Evolutionary conservation across 2,797 vertebrate genomes (phyloP).

Genomic region (Sebastes matsubarae): DNA sequence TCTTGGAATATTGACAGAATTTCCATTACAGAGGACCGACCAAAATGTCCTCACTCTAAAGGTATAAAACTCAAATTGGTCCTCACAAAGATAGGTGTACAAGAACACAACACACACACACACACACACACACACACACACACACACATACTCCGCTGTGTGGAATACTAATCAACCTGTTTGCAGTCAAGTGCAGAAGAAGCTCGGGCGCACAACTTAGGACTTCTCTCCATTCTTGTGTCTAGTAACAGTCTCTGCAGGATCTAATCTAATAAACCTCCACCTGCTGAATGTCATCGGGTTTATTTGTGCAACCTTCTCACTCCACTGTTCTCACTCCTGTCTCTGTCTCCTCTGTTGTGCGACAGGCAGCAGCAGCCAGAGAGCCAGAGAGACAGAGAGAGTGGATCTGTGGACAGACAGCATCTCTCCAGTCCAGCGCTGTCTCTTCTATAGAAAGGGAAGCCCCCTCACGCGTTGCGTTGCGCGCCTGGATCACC

Average conservation of each 20-base stretch:
- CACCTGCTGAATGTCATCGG: conserved; percentile 31
- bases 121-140: background rate
- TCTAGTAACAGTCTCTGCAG: conserved; percentile 23
- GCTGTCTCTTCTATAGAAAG: conserved; percentile 9
- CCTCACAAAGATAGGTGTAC: too few species aligned
- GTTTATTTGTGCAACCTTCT: background rate
- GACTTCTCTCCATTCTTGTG: conserved; percentile 51
- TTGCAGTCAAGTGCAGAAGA: conserved; percentile 66
- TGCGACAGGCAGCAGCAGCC: conserved; percentile 26
- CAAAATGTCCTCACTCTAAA: too few species aligned
- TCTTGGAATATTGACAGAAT: too few species aligned
- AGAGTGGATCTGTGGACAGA: conserved; percentile 53
- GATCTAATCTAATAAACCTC: background rate
- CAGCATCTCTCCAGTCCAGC: background rate
- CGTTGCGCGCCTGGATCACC: conserved; percentile 60
- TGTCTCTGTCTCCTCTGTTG: conserved; percentile 24
- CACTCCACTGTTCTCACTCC: conserved; percentile 10
- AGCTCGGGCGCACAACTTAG: conserved; percentile 64
- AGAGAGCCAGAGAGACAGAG: background rate
- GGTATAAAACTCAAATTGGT: too few species aligned
- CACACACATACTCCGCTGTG: background rate
- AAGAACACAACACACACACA: background rate
- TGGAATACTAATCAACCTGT: conserved; percentile 80
- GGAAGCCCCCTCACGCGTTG: conserved; percentile 72
- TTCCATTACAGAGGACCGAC: too few species aligned